Conservation (phyloP, 2,797 vertebrate species). For the Sebastes flavidus region DNA sequence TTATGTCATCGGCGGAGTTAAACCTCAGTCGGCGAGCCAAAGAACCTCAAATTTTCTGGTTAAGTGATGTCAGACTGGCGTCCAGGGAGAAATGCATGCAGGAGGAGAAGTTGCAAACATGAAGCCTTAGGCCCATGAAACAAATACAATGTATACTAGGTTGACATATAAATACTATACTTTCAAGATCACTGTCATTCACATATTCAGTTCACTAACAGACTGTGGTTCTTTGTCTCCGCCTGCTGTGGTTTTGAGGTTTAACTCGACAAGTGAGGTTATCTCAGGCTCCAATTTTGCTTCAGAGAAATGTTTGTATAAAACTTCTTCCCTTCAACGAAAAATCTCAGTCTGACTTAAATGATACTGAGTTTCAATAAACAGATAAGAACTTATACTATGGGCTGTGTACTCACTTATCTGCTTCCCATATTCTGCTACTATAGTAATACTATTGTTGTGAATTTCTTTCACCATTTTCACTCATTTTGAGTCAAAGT, state of each 20-base stretch:
- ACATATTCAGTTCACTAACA: background rate
- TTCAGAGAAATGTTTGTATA: background rate
- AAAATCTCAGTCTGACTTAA: background rate
- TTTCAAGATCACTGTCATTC: background rate
- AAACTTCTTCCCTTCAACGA: background rate
- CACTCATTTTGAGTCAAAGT: conserved; percentile 13
- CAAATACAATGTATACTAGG: background rate
- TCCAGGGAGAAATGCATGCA: background rate
- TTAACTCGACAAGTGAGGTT: background rate
- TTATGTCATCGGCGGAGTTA: conserved; percentile 3
- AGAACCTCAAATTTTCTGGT: conserved; percentile 5
- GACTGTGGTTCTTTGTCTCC: background rate
- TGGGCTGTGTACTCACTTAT: background rate
- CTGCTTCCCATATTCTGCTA: background rate
- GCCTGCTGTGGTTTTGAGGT: background rate
- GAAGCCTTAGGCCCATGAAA: background rate
- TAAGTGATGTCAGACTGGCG: conserved; percentile 2
- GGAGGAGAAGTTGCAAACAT: background rate
- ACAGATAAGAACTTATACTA: background rate
- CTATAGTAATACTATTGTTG: background rate
- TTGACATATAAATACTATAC: background rate
- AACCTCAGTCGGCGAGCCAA: conserved; percentile 1
- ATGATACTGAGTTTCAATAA: background rate
- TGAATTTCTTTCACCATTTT: conserved; percentile 17
- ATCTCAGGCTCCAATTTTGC: background rate